Evolutionary conservation across 2,113 vertebrate species (phyloP).

Genomic region (Takifugu flavidus): DNA sequence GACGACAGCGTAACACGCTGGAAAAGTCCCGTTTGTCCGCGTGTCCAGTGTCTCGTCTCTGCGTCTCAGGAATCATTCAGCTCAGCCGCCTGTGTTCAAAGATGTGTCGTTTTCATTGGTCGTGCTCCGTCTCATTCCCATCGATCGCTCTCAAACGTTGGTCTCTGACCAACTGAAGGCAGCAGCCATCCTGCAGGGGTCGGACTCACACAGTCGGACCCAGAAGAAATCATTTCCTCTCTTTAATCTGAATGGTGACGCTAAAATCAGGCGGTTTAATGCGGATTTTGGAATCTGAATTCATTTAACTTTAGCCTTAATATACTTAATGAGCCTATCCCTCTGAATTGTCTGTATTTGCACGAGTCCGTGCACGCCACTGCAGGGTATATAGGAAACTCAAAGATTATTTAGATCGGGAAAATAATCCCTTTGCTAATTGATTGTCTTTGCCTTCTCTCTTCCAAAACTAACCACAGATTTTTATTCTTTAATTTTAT

Average conservation of each 20-base stretch:
- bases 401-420: neutral
- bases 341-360: too few relatives aligned
- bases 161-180: constrained; percentile 29
- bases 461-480: constrained; percentile 79
- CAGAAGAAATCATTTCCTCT: neutral
- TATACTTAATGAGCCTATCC: too few relatives aligned
- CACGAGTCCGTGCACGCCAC: too few relatives aligned
- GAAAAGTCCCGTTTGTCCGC: too few relatives aligned
- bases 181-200: constrained; percentile 19
- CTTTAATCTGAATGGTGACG: too few relatives aligned
- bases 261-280: too few relatives aligned
- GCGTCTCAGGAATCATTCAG: constrained; percentile 2
- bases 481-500: constrained; percentile 90
- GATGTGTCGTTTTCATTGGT: constrained; percentile 25
- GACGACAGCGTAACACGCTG: too few relatives aligned
- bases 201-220: neutral
- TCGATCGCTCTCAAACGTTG: neutral
- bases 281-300: too few relatives aligned
- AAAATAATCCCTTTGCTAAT: constrained; percentile 37
- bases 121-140: constrained; percentile 38
- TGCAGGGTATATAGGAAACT: too few relatives aligned
- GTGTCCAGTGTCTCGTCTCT: too few relatives aligned
- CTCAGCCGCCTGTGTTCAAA: neutral
- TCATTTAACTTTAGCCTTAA: too few relatives aligned
- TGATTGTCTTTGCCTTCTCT: constrained; percentile 68